Percentiles rank a stretch among this genome's conserved stretches.
Evolutionary conservation across 2,888 invertebrate species (phyloP).

Genomic region (Margaritifera margaritifera): DNA sequence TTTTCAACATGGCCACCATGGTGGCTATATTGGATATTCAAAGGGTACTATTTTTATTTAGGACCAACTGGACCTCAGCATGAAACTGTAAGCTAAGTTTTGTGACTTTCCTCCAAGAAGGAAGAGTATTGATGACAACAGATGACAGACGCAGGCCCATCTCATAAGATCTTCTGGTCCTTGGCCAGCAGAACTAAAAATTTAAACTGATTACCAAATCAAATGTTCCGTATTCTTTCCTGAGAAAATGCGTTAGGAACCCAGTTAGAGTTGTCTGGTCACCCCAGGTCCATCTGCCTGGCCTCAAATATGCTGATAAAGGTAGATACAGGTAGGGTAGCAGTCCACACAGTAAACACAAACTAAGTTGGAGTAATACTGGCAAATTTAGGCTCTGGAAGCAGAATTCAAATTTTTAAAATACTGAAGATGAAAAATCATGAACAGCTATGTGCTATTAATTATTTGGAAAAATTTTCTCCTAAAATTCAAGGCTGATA

Average conservation of each 20-base stretch:
- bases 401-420: too few relatives aligned
- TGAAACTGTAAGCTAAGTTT: too few relatives aligned
- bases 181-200: background rate
- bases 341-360: constrained; percentile 52
- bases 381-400: constrained; percentile 24
- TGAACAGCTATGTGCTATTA: too few relatives aligned
- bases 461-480: too few relatives aligned
- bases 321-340: constrained; percentile 68
- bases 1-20: too few relatives aligned
- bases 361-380: constrained; percentile 20
- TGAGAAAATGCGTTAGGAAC: constrained; percentile 63
- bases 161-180: background rate
- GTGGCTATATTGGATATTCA: too few relatives aligned
- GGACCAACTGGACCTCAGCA: too few relatives aligned
- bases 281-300: constrained; percentile 70
- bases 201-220: constrained; percentile 49
- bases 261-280: constrained; percentile 64
- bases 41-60: too few relatives aligned
- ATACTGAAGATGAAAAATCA: too few relatives aligned
- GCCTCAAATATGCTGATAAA: constrained; percentile 51
- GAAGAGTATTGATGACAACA: too few relatives aligned
- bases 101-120: too few relatives aligned
- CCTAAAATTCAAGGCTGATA: too few relatives aligned
- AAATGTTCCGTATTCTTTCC: constrained; percentile 69
- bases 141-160: background rate